phyloP scores from a whole-genome alignment of 2,888 invertebrate species.

The Drosophila mayaguana region DNA sequence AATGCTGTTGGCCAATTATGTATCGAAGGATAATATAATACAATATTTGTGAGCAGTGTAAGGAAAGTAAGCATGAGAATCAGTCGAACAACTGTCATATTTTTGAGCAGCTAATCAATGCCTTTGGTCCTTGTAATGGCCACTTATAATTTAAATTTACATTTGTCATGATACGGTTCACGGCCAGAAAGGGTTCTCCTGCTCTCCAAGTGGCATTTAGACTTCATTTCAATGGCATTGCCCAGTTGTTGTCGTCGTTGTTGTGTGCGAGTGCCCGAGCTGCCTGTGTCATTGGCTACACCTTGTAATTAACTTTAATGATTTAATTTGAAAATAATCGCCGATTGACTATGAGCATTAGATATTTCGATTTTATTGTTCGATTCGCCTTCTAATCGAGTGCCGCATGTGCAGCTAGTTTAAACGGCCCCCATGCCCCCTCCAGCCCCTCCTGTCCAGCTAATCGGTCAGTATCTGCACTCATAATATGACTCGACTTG shows the following conservation, averaged over 20 bases:
- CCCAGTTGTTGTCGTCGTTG: not conserved
- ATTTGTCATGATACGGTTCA: constrained; percentile 3
- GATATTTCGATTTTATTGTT: constrained; percentile 52
- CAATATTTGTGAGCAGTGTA: not conserved
- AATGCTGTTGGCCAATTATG: not conserved
- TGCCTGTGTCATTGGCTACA: constrained; percentile 28
- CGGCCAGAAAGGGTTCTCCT: constrained; percentile 11
- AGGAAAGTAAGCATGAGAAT: not conserved
- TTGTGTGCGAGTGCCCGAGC: constrained; percentile 10
- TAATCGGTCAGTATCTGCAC: not conserved
- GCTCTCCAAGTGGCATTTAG: not conserved
- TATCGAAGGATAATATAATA: not conserved
- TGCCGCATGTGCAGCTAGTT: constrained; percentile 26
- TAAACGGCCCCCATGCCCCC: not conserved
- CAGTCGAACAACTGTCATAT: not conserved
- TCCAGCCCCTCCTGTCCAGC: not conserved
- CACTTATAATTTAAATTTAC: not conserved
- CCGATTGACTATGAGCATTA: constrained; percentile 56
- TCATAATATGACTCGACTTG: not conserved
- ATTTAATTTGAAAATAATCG: constrained; percentile 75
- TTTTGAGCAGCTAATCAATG: constrained; percentile 5
- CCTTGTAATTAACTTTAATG: constrained; percentile 67
- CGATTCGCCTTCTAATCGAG: constrained; percentile 43
- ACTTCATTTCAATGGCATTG: not conserved
- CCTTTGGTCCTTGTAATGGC: not conserved